Conservation (phyloP, 2,797 vertebrate species). For the Schizopygopsis malacanthus region DNA sequence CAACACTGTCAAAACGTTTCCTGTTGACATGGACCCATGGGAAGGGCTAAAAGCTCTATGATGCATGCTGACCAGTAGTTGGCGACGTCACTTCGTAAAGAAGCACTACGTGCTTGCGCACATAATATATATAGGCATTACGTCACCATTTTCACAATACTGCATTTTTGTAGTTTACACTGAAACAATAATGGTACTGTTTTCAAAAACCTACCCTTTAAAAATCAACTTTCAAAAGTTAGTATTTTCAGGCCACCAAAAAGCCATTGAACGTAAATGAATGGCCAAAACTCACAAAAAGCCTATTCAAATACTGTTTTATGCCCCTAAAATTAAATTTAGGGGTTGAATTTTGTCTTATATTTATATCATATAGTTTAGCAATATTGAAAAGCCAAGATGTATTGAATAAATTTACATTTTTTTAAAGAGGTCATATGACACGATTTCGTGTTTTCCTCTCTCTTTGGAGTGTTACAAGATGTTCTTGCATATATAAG, state of each 20-base stretch:
- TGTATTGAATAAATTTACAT: not conserved
- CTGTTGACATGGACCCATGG: not conserved
- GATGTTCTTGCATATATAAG: not conserved
- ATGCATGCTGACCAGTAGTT: not conserved
- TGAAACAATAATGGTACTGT: not conserved
- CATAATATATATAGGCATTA: not conserved
- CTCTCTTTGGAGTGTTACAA: not conserved
- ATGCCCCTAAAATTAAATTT: not conserved
- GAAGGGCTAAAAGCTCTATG: not conserved
- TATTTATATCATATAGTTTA: not conserved
- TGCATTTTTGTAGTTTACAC: not conserved
- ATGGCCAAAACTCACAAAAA: not conserved
- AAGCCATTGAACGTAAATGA: not conserved
- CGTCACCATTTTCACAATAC: not conserved
- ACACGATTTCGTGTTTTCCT: not conserved
- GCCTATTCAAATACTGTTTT: not conserved
- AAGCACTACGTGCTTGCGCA: not conserved
- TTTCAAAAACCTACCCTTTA: not conserved
- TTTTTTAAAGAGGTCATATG: not conserved
- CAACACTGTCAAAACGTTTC: not conserved
- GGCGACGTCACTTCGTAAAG: not conserved
- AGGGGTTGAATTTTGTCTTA: not conserved
- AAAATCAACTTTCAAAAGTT: not conserved
- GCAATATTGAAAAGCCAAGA: not conserved
- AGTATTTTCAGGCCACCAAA: not conserved